Conservation (phyloP, 2,888 invertebrate genomes). For the Polyommatus icarus region DNA sequence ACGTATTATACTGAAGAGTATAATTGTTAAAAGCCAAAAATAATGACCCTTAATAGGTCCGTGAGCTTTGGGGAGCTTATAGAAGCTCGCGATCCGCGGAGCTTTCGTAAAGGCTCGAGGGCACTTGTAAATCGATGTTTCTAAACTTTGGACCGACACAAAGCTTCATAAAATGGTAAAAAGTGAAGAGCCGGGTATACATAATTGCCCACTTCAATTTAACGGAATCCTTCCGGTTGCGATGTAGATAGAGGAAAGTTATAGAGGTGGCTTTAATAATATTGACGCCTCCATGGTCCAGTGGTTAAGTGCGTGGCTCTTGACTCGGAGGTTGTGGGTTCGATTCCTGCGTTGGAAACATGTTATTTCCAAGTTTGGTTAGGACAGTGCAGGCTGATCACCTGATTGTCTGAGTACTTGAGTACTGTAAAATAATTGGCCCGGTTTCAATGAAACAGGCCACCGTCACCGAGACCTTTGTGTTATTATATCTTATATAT, state of each 20-base stretch:
- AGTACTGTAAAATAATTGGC: no score
- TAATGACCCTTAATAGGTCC: conserved; percentile 1
- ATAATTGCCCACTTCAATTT: conserved; percentile 76
- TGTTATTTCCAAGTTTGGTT: no score
- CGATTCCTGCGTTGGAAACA: no score
- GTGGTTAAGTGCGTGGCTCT: no score
- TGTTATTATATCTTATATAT: no score
- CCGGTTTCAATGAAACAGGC: no score
- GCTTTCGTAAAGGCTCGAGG: conserved; percentile 9
- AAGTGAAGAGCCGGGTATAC: conserved; percentile 59
- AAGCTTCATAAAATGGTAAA: conserved; percentile 52
- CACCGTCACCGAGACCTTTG: no score
- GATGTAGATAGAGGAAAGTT: conserved; percentile 46
- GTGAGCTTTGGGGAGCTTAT: conserved; percentile 2
- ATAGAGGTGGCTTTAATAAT: conserved; percentile 32
- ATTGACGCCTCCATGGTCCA: no score
- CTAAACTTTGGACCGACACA: conserved; percentile 57
- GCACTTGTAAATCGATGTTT: conserved; percentile 61
- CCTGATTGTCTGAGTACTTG: no score
- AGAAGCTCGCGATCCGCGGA: conserved; percentile 17
- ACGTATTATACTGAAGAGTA: conserved; percentile 4
- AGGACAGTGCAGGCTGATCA: no score
- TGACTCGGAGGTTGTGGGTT: no score
- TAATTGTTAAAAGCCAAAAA: conserved; percentile 21
- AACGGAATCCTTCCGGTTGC: conserved; percentile 65